Base-by-base conservation (phyloP, 2,113 vertebrate species). In the Chaetodon trifascialis region DNA sequence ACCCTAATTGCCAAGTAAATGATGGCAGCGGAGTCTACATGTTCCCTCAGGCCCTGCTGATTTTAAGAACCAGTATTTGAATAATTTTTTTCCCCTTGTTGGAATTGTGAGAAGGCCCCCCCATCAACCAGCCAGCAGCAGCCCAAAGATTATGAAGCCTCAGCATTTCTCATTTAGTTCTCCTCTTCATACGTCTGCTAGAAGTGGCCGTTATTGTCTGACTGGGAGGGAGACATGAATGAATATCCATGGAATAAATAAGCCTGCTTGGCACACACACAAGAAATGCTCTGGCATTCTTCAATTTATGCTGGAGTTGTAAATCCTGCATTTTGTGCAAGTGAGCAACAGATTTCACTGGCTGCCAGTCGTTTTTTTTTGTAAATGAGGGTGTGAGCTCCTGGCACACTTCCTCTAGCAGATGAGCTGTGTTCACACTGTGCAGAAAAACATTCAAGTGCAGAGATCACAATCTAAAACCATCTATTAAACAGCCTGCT, bases 1-100 rank as follows among this genome's bases (percentile, higher is more conserved):
- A 90, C 80, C 55, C 42, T 84, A 86, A 90, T 90, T 91, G 79
- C 79, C 86, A 55, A 58, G 47, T 82, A 90, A 83, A 91, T 93
- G 51, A 77, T 55, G 65, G 46, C 65, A 44, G 71, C 42, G 2
- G 69, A 4, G 16, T 80, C 60, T 86, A 36, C 82, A 84, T 80
- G 30, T 75, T 68, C 79, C 84, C 85, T 70, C 7, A 71, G 88
- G 80, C 81, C 67, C 51, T 72, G 21, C 40, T 78, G 54, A 67
- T 79, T 56, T 62, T 52, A 42, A 60, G 64, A 54, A 81, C 56
- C 65, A 79, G 69, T 49, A 47, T 67, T 69, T 11, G 36, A 83
- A 52, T 68, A 4, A 21, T 55, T 58, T 36, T 40, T 55, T 54
- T 64, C 23, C 3, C 8, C 46, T 54, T 60, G 36, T 62, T 86